A percentile compares a stretch with the other conserved stretches of the same genome.
phyloP scores from a whole-genome alignment of 2,113 vertebrate species.

The Cathartes aura region DNA sequence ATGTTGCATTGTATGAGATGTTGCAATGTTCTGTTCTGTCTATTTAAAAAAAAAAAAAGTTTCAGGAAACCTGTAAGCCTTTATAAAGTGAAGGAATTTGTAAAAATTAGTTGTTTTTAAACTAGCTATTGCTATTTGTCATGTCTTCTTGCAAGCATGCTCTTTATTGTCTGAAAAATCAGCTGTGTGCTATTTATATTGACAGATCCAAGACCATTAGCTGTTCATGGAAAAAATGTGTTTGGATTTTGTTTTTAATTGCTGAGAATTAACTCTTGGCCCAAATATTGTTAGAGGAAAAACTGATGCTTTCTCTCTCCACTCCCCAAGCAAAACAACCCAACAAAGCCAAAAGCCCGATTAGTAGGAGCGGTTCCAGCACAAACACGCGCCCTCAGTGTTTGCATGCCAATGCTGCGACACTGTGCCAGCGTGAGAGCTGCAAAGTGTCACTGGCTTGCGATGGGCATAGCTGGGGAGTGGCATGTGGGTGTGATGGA shows the following conservation, averaged over 20 bases:
- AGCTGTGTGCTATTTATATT: neutral
- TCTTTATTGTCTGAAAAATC: conserved; percentile 1
- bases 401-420: neutral
- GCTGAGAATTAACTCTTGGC: conserved; percentile 23
- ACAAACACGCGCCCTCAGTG: neutral
- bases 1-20: neutral
- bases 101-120: neutral
- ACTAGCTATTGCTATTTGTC: neutral
- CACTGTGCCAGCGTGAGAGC: neutral
- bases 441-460: neutral
- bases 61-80: neutral
- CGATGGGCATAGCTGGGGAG: neutral
- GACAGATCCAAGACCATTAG: neutral
- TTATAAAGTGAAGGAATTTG: neutral
- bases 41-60: neutral
- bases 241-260: conserved; percentile 32
- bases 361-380: neutral
- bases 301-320: conserved; percentile 2
- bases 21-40: neutral
- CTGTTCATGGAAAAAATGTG: conserved; percentile 43
- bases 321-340: conserved; percentile 5
- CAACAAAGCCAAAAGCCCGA: neutral
- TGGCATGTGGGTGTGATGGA: neutral
- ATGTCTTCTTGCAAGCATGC: neutral
- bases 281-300: conserved; percentile 16